Base-by-base conservation (phyloP, 2,113 vertebrate genomes). In the Puma concolor region DNA sequence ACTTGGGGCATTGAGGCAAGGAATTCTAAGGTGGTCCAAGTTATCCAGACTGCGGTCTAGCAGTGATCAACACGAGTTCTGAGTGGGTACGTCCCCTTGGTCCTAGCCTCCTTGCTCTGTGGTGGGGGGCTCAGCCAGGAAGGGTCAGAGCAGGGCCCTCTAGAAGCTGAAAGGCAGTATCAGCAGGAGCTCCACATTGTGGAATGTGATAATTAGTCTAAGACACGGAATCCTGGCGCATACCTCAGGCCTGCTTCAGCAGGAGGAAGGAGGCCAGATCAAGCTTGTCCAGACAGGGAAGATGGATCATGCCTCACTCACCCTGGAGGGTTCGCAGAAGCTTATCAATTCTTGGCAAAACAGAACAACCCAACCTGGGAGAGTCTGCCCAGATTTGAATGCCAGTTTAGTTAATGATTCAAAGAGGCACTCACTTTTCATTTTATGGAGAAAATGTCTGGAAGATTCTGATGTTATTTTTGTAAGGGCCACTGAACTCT, bases 351-450 rank as follows among this genome's bases (percentile, higher is more conserved):
- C 57, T 88, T 97, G 90, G 94, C 96, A 95, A 80, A 96, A 72
- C 31, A 36, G 17, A 96, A 95, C 67, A 86, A 67, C 86, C 41
- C n/a, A 25, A 31, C 64, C 80, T 95, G n/a, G 80, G 71, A 71
- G n/a, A 95, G 92, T 81, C 90, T 96, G 81, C 71, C 71, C 77
- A 74, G 94, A 76, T 89, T 33, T 64, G 48, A 95, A 86, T 85
- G 72, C 92, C 54, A 33, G 71, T 86, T 91, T 89, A 74, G 97
- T 97, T 98, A 98, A 98, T 97, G 74, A 96, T 97, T 98, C 97
- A 97, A 96, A 96, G 94, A 82, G 63, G 29, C 76, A 87, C 63
- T 96, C 41, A 96, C 88, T 94, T 95, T 97, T 89, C 12, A 91
- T 33, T 91, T 77, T 33, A 19, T 33, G 19, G 44, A 92, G 76